A percentile compares a stretch with the other conserved stretches of the same genome.
Evolutionary conservation across 2,888 invertebrate genomes (phyloP).

Genomic region (Polydesmus complanatus): DNA sequence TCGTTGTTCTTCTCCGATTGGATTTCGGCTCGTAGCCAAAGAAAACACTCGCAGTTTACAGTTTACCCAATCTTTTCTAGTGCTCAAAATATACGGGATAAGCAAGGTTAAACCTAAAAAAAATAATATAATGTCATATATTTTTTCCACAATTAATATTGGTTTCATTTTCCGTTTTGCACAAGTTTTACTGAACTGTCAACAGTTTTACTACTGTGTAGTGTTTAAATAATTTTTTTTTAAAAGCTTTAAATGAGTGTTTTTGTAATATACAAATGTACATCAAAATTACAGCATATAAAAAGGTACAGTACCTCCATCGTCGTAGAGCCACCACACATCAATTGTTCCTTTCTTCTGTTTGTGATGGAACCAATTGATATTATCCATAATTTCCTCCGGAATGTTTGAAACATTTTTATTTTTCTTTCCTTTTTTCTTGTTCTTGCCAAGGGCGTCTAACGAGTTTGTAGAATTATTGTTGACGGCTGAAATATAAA

Average conservation of each 20-base stretch:
- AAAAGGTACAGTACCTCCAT: slow-evolving; percentile 21
- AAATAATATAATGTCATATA: neutral
- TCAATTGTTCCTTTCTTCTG: slow-evolving; percentile 21
- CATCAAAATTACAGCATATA: too few relatives aligned
- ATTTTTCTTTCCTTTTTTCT: slow-evolving; percentile 6
- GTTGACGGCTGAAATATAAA: too few relatives aligned
- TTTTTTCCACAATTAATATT: too few relatives aligned
- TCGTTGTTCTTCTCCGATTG: slow-evolving; percentile 75
- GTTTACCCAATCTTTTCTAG: slow-evolving; percentile 62
- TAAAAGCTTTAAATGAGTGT: too few relatives aligned
- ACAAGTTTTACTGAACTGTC: too few relatives aligned
- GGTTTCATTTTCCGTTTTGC: too few relatives aligned
- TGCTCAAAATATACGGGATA: slow-evolving; percentile 72
- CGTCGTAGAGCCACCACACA: slow-evolving; percentile 24
- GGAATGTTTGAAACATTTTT: slow-evolving; percentile 12
- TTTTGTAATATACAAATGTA: too few relatives aligned
- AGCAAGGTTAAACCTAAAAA: slow-evolving; percentile 55
- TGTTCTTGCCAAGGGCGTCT: neutral
- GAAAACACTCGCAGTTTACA: slow-evolving; percentile 73
- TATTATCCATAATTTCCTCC: slow-evolving; percentile 13
- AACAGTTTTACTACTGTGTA: too few relatives aligned
- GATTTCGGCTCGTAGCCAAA: slow-evolving; percentile 68
- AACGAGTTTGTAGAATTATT: neutral
- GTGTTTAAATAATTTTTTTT: too few relatives aligned
- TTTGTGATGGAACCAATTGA: slow-evolving; percentile 14